Evolutionary conservation across 2,113 vertebrate genomes (phyloP).

Genomic region (Albula glossodonta): DNA sequence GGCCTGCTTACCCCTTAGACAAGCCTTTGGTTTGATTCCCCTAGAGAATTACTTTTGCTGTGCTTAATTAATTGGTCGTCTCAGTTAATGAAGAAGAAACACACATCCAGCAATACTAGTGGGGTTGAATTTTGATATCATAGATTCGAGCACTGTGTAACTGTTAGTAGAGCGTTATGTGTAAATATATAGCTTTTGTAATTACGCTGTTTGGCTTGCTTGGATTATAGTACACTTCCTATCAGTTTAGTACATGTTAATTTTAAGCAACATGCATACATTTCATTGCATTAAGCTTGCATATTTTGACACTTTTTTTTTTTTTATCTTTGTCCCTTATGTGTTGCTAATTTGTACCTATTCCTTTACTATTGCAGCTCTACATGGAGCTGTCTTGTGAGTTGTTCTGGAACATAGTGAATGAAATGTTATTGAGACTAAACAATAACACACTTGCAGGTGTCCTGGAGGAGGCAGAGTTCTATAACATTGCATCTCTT

Average conservation of each 20-base stretch:
- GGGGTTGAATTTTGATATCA: background rate
- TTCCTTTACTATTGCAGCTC: background rate
- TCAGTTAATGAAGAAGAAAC: background rate
- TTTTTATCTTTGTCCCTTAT: background rate
- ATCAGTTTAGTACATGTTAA: background rate
- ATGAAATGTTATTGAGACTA: too few species aligned
- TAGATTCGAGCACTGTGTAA: background rate
- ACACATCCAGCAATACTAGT: background rate
- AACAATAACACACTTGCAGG: conserved; percentile 61
- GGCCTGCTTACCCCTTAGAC: background rate
- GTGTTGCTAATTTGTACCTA: background rate
- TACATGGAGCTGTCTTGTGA: background rate
- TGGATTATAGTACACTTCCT: background rate
- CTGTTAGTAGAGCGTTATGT: background rate
- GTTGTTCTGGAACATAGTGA: background rate
- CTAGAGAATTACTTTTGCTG: background rate
- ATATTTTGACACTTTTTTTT: background rate
- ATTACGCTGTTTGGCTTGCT: background rate
- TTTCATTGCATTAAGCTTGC: background rate
- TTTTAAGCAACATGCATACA: background rate
- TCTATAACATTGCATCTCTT: conserved; percentile 94
- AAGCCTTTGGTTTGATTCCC: background rate
- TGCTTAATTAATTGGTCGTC: background rate
- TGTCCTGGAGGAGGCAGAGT: conserved; percentile 94
- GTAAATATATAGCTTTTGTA: background rate